These are phyloP conservation scores for Anas flavirostris DNA, from an alignment of 2,797 vertebrate species.

Conservation along the genomic window DNA sequence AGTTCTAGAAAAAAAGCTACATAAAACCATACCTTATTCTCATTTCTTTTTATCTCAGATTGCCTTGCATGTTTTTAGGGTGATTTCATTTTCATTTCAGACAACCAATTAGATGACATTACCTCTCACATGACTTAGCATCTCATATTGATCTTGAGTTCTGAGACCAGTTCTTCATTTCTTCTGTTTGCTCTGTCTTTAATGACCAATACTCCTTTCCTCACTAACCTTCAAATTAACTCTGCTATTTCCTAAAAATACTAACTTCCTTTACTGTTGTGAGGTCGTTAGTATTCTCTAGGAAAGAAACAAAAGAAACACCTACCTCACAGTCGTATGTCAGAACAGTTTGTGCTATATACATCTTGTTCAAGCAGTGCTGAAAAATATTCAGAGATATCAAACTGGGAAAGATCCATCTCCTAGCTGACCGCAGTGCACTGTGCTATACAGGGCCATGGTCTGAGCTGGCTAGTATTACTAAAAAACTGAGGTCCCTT, in stretches of 20 bases:
- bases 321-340: background rate
- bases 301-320: background rate
- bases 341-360: background rate
- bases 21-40: background rate
- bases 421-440: background rate
- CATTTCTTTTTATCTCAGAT: background rate
- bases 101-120: background rate
- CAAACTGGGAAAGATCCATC: background rate
- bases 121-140: background rate
- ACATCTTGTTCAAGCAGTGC: background rate
- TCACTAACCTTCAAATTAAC: background rate
- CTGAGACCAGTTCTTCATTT: background rate
- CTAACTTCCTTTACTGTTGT: background rate
- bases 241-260: background rate
- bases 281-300: background rate
- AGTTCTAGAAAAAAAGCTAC: background rate
- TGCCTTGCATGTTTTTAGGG: background rate
- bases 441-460: background rate
- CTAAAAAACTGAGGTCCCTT: background rate
- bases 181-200: rapidly evolving
- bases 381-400: background rate
- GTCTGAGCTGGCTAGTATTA: background rate
- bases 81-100: background rate
- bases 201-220: background rate
- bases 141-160: background rate